Conservation (phyloP, 2,888 invertebrate species). For the Uloborus plumipes region DNA sequence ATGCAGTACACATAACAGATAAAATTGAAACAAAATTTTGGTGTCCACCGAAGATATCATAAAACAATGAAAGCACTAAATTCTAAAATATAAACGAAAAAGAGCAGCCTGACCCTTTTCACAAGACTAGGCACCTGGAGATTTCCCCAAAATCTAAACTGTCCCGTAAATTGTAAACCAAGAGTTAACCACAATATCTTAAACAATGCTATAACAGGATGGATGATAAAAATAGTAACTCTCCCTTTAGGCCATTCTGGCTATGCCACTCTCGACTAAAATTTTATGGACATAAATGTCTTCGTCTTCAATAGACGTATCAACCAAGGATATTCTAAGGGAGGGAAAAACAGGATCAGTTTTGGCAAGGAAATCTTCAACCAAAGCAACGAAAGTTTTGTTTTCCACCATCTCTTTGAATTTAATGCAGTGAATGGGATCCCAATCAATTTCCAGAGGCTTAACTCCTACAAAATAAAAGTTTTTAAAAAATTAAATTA, state of each 20-base stretch:
- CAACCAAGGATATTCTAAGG: slow-evolving; percentile 79
- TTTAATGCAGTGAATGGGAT: slow-evolving; percentile 80
- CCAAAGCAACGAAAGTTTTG: slow-evolving; percentile 79
- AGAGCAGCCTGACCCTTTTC: too few species aligned
- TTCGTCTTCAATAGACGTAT: slow-evolving; percentile 77
- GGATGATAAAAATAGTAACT: neutral
- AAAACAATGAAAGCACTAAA: too few species aligned
- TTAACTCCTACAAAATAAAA: slow-evolving; percentile 36
- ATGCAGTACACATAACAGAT: too few species aligned
- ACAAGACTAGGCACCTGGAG: too few species aligned
- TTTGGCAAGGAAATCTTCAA: slow-evolving; percentile 78
- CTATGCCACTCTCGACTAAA: slow-evolving; percentile 78
- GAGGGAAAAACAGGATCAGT: slow-evolving; percentile 77
- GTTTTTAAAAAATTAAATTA: too few species aligned
- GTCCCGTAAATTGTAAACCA: too few species aligned
- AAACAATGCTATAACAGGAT: too few species aligned
- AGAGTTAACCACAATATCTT: too few species aligned
- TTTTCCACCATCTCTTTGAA: slow-evolving; percentile 82
- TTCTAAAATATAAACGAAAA: too few species aligned
- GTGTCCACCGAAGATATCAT: too few species aligned
- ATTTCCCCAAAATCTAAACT: too few species aligned
- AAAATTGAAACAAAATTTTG: too few species aligned
- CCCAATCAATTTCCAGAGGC: slow-evolving; percentile 78
- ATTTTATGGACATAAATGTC: slow-evolving; percentile 80
- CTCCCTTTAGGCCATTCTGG: slow-evolving; percentile 68